Percentiles rank a stretch among this genome's conserved stretches.
phyloP scores from a whole-genome alignment of 2,888 invertebrate genomes.

The Nomada flava region DNA sequence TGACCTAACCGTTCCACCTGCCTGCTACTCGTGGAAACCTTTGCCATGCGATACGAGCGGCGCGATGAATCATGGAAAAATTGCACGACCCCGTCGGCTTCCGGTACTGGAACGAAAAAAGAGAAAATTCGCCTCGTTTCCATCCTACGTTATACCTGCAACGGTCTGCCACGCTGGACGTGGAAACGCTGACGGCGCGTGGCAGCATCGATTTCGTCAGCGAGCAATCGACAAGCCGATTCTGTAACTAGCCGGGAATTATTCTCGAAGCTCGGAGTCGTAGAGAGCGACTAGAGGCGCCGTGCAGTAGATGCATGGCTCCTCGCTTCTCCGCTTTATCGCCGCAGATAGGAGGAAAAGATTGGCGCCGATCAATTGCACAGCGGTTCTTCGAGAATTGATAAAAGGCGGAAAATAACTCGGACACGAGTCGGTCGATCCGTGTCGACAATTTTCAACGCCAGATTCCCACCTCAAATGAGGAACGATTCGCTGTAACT shows the following conservation, averaged over 20 bases:
- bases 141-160: no score
- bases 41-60: no score
- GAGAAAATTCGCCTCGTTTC: neutral
- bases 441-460: neutral
- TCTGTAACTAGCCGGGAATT: neutral
- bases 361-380: conserved; percentile 9
- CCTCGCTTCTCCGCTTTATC: neutral
- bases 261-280: neutral
- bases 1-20: neutral
- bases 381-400: neutral
- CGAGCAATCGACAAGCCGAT: neutral
- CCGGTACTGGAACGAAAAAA: neutral
- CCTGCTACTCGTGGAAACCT: conserved; percentile 10
- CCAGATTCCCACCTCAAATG: neutral
- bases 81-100: neutral
- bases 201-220: neutral
- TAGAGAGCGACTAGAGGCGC: neutral
- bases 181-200: neutral
- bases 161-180: no score
- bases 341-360: neutral
- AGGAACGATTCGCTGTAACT: neutral
- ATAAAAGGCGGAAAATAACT: neutral
- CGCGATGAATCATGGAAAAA: conserved; percentile 29
- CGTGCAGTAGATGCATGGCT: neutral
- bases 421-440: neutral